Conservation (phyloP, 2,888 invertebrate genomes). For the Pyrochroa serraticornis region DNA sequence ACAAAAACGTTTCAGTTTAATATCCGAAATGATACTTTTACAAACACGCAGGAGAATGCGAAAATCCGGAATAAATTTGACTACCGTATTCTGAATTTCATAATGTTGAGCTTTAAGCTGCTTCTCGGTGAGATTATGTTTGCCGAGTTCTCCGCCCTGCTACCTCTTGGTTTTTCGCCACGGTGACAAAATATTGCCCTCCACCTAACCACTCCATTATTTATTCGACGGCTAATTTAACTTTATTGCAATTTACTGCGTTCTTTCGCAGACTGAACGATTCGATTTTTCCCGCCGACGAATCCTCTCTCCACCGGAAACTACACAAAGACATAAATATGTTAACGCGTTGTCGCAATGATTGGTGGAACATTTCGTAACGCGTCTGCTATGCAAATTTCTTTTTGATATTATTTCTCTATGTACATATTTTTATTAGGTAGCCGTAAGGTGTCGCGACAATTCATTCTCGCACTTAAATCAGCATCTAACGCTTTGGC, state of each 20-base stretch:
- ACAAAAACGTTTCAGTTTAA: slow-evolving; percentile 40
- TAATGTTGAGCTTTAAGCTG: slow-evolving; percentile 36
- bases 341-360: neutral
- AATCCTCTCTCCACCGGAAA: slow-evolving; percentile 13
- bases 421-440: neutral
- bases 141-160: slow-evolving; percentile 7
- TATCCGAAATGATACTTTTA: slow-evolving; percentile 44
- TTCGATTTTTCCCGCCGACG: slow-evolving; percentile 13
- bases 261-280: slow-evolving; percentile 7
- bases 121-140: slow-evolving; percentile 23
- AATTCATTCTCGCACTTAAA: neutral
- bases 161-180: slow-evolving; percentile 14
- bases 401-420: neutral
- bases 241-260: slow-evolving; percentile 26
- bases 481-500: too few species aligned
- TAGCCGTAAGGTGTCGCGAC: neutral
- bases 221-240: slow-evolving; percentile 25
- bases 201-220: slow-evolving; percentile 24
- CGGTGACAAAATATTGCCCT: slow-evolving; percentile 20
- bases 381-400: neutral
- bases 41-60: slow-evolving; percentile 41
- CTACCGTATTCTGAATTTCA: slow-evolving; percentile 44
- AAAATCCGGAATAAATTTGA: slow-evolving; percentile 49
- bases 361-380: neutral
- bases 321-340: neutral